These are phyloP conservation scores for Formica selysi DNA, from an alignment of 1,140 invertebrate genomes.

Conservation along the genomic window DNA sequence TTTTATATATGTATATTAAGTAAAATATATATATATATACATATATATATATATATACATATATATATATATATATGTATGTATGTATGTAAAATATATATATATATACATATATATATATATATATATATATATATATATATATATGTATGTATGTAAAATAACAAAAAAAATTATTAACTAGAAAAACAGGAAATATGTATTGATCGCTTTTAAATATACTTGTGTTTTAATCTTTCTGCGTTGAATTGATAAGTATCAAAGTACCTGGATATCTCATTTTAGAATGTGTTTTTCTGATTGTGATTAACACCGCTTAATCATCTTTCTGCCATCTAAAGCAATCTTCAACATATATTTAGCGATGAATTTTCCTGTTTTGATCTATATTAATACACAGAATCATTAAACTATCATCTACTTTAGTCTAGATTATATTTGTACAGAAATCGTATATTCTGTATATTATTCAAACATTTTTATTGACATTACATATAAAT, in stretches of 20 bases:
- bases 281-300: background rate
- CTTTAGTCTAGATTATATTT: background rate
- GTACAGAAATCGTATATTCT: background rate
- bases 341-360: conserved; percentile 19
- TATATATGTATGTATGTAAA: background rate
- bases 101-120: no score
- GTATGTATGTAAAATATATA: no score
- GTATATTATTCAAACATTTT: background rate
- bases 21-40: no score
- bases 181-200: background rate
- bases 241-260: background rate
- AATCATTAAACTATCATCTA: conserved; percentile 7
- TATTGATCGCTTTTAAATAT: background rate
- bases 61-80: no score
- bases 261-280: background rate
- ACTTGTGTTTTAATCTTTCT: background rate
- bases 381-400: conserved; percentile 16
- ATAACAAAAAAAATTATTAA: background rate
- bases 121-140: no score
- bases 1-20: background rate
- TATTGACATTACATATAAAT: background rate
- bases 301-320: conserved; percentile 10
- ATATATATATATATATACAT: no score
- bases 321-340: conserved; percentile 6
- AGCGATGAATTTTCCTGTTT: background rate